Base-by-base conservation (phyloP, 2,888 invertebrate species). In the Agonopterix alstromeriana region DNA sequence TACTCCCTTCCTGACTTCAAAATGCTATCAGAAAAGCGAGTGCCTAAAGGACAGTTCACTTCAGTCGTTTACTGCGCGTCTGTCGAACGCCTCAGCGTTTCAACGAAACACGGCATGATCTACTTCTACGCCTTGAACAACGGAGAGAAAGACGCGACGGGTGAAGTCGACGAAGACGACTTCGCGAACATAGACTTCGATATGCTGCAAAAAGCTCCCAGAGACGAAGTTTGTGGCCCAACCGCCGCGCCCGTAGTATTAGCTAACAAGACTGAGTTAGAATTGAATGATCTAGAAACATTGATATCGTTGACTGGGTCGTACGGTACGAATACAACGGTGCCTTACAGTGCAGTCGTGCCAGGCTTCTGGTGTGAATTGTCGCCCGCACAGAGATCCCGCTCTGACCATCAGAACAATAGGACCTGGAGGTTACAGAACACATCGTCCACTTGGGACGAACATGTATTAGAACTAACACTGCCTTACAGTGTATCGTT, bases 361-460 rank as follows among this genome's bases (percentile, higher is more conserved):
- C 97, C 97, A 0, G 94, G 96, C 3, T 97, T 97, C 77, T 98
- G 98, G 98, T 95, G 94, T 57, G 97, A 97, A 76, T 91, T 97
- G 64, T 96, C 97, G 61, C 97, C 97, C 56, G 96, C 97, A 4
- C 97, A 97, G 71, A 92, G 97, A 50, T 96, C 97, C 62, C 90
- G 97, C 11, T 92, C 96, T 38, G 95, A 97, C 74, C 96, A 97
- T 1, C 97, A 96, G 68, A 94, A 95, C 65, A 95, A 95, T 4
- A 91, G 96, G 56, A 96, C 96, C 0, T 98, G 97, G 97, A 90
- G 97, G 47, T 87, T 97, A 27, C 96, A 97, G 70, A 94, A 94
- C 57, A 96, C 96, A 60, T 93, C 94, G 79, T 95, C 95, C 14
- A 96, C 97, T 0, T 97, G 96, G 95, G 96, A 97, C 68, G 97